phyloP scores from a whole-genome alignment of 2,888 invertebrate species.

The Onchidella celtica region DNA sequence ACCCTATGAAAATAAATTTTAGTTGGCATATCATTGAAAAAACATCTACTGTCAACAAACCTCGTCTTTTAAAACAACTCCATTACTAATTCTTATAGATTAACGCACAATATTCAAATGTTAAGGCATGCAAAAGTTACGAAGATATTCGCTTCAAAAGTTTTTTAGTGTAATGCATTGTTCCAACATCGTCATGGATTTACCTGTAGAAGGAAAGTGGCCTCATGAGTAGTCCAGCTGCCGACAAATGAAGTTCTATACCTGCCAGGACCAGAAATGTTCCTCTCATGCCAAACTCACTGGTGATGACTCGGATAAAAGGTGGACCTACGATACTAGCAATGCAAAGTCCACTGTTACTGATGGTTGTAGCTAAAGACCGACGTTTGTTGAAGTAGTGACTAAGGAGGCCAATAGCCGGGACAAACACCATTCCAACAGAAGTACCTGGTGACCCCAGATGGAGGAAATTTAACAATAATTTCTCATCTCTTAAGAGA shows the following conservation, averaged over 20 bases:
- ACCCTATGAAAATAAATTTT: too few relatives aligned
- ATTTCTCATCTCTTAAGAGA: too few relatives aligned
- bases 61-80: too few relatives aligned
- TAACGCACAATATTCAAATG: too few relatives aligned
- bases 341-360: constrained; percentile 48
- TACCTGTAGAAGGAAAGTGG: constrained; percentile 44
- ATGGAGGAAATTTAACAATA: too few relatives aligned
- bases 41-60: too few relatives aligned
- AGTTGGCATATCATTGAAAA: too few relatives aligned
- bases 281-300: constrained; percentile 41
- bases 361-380: constrained; percentile 48
- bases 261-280: constrained; percentile 45
- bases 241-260: constrained; percentile 41
- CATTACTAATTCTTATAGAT: too few relatives aligned
- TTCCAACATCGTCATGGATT: too few relatives aligned
- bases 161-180: too few relatives aligned
- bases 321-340: constrained; percentile 47
- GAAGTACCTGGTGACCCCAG: constrained; percentile 32
- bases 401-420: constrained; percentile 36
- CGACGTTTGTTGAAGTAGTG: constrained; percentile 50
- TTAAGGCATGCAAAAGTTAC: too few relatives aligned
- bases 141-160: too few relatives aligned
- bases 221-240: constrained; percentile 42
- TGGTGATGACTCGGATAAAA: constrained; percentile 40
- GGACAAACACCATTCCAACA: constrained; percentile 38